Evolutionary conservation across 2,888 invertebrate genomes (phyloP), one percentile per base, ranked within the genome.

Genomic region (Epirrhoe tristata): DNA sequence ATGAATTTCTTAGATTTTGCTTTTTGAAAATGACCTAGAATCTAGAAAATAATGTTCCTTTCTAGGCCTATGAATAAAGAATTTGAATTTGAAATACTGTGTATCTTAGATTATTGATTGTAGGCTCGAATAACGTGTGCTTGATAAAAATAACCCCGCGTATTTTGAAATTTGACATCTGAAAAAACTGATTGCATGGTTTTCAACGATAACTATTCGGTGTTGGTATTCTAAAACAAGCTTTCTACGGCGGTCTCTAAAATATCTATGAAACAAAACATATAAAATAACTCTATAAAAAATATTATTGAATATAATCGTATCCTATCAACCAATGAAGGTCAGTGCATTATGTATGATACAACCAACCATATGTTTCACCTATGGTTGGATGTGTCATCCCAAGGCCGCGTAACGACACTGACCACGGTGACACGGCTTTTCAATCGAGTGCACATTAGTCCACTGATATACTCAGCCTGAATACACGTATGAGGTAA

Each of bases 341-440:
- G 73, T 68, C 68, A 70, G 60, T 71, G 66, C 69, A 68, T 71
- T 70, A 71, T 70, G 62, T 70, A 71, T 70, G 62, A 31, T 64
- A 66, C 58, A 60, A 58, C 16, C 57, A 57, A 55, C 57, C 66
- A 58, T 60, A 67, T 59, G 63, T 67, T 67, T 72, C 76, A 68
- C 46, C 54, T 66, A 86, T 84, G 82, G 83, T 86, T 79, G 80
- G 77, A 80, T 77, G 79, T 77, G 77, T 70, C 75, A 77, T 70
- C 74, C 78, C 88, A 90, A 91, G 91, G 92, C 77, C 86, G 74
- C 74, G 75, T 84, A 87, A 87, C 88, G 83, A 83, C 86, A 81
- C 83, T 83, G 79, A 81, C 79, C 77, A 81, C 82, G 68, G 63
- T 62, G 70, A 69, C 67, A 66, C 70, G 64, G 82, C 81, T 84